Evolutionary conservation across 1,140 invertebrate genomes (phyloP).

Genomic region (Tetragnatha versicolor): DNA sequence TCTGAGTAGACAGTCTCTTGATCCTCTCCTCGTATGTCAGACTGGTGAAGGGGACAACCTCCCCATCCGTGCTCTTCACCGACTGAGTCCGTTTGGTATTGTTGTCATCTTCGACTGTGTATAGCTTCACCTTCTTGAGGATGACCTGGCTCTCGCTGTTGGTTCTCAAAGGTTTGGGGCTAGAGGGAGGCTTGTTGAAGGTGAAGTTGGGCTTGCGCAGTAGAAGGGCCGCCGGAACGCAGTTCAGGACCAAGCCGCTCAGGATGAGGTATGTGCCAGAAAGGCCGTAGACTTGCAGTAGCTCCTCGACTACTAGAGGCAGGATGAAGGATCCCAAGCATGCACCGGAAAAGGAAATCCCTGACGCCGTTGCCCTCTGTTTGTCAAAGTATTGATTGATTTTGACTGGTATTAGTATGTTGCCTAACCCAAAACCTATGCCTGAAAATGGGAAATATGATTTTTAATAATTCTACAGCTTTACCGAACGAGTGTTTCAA

Average conservation of each 20-base stretch:
- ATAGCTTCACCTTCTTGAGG: neutral
- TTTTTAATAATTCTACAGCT: neutral
- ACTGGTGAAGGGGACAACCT: neutral
- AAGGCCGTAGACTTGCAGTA: conserved; percentile 56
- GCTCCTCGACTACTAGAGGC: conserved; percentile 61
- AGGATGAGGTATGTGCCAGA: conserved; percentile 71
- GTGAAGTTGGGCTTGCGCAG: conserved; percentile 12
- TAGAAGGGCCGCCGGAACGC: conserved; percentile 79
- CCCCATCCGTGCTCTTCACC: neutral
- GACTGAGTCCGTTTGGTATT: neutral
- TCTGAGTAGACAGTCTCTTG: conserved; percentile 10
- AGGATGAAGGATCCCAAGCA: conserved; percentile 63
- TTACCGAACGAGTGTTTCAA: no score
- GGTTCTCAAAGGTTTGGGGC: neutral
- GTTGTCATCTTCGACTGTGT: neutral
- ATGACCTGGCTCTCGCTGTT: conserved; percentile 14
- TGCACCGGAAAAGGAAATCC: conserved; percentile 62
- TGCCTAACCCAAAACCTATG: conserved; percentile 61
- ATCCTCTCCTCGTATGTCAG: neutral
- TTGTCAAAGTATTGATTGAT: conserved; percentile 62
- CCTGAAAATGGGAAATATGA: conserved; percentile 56
- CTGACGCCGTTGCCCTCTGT: conserved; percentile 60
- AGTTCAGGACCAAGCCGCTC: conserved; percentile 81
- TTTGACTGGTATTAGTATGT: conserved; percentile 60
- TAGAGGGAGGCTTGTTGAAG: neutral